Base-by-base conservation (phyloP, 2,797 vertebrate species). In the Pteropus rufus region DNA sequence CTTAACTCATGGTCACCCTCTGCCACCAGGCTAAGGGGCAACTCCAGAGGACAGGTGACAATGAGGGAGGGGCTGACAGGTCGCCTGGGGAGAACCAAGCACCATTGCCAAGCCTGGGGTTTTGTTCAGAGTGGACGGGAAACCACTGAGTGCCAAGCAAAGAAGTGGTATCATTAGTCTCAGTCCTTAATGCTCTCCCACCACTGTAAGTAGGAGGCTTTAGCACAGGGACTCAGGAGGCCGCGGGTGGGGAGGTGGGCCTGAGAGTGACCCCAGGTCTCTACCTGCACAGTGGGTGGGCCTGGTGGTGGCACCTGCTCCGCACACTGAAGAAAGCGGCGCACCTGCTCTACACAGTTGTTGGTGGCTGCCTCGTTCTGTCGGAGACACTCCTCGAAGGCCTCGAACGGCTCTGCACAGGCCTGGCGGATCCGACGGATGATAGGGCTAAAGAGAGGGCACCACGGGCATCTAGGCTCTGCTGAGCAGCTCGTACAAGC, bases 351-450 rank as follows among this genome's bases (percentile, higher is more conserved):
- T 0, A 98, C 97, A 96, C 99, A 99, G 88, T 99, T 99, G 94
- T 97, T 79, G 76, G 99, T 98, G 0, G 98, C 90, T 2, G 98
- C 97, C 67, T 99, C 99, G 91, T 99, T 99, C 97, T 99, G 98
- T 90, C 97, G 98, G 73, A 99, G 98, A 94, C 99, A 99, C 64
- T 97, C 98, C 96, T 99, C 99, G 52, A 99, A 99, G 85, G 98
- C 98, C 3, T 98, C 70, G 60, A 99, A 99, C 21, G 99, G 98
- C 60, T 98, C 98, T 0, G 99, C 98, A 11, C 99, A 99, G 49
- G 98, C 98, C 16, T 98, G 98, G 18, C 99, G 98, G 98, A 99
- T 99, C 98, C 99, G 99, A 98, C 98, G 99, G 86, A 99, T 99
- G 97, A 99, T 98, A 0, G 99, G 99, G 97, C 99, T 99, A 97